Conservation (phyloP, 2,113 vertebrate species). For the Melanerpes aurifrons region DNA sequence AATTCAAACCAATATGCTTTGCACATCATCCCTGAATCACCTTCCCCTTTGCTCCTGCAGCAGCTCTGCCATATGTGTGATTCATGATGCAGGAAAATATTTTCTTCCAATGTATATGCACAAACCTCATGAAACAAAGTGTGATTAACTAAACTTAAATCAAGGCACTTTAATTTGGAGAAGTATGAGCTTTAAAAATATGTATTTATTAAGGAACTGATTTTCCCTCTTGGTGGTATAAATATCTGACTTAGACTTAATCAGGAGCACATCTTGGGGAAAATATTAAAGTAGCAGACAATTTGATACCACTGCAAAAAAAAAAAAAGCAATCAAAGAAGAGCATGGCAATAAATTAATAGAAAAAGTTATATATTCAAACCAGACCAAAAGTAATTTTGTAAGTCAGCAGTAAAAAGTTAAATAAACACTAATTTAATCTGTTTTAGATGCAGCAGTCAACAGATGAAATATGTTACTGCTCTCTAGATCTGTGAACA, state of each 20-base stretch:
- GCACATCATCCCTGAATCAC: background rate
- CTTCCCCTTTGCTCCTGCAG: background rate
- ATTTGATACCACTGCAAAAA: conserved; percentile 53
- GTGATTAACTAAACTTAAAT: background rate
- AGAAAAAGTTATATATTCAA: conserved; percentile 63
- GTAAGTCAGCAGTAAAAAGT: conserved; percentile 66
- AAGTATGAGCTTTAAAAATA: conserved; percentile 23
- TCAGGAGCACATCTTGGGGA: conserved; percentile 46
- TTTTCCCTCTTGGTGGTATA: conserved; percentile 34
- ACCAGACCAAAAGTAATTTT: conserved; percentile 68
- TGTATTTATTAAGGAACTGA: conserved; percentile 33
- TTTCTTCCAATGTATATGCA: background rate
- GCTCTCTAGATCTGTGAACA: background rate
- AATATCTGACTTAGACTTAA: conserved; percentile 48
- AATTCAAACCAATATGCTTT: conserved; percentile 28
- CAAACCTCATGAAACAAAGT: conserved; percentile 1
- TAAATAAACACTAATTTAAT: conserved; percentile 66
- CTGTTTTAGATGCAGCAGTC: conserved; percentile 43
- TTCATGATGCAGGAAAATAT: background rate
- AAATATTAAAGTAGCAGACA: conserved; percentile 65
- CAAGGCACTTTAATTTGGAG: background rate
- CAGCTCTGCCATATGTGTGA: background rate
- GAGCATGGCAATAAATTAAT: conserved; percentile 64
- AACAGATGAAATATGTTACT: conserved; percentile 43
- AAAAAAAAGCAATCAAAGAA: conserved; percentile 71